Percentiles rank a stretch among this genome's conserved stretches.
These are phyloP conservation scores for Campoplex capitator DNA, from an alignment of 2,888 invertebrate species.

Conservation along the genomic window DNA sequence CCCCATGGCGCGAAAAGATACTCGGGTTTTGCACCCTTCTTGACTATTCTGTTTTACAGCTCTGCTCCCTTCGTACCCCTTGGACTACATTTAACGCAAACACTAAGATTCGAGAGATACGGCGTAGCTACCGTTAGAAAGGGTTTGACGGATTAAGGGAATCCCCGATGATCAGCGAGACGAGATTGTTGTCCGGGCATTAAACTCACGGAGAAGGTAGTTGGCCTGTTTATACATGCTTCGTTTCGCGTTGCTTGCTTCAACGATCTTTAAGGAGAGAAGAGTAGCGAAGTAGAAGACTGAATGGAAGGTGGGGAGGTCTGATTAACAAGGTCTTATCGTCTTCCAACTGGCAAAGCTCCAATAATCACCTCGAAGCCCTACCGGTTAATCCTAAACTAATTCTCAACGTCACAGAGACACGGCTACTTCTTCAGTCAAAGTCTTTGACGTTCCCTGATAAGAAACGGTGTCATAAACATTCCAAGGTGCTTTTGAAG, in stretches of 20 bases:
- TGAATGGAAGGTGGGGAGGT: conserved; percentile 70
- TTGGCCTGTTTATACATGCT: conserved; percentile 40
- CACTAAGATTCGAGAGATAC: conserved; percentile 48
- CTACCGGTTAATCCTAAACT: conserved; percentile 81
- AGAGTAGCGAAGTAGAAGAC: conserved; percentile 48
- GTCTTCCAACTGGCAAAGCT: conserved; percentile 82
- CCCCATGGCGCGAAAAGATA: conserved; percentile 30
- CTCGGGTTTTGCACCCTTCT: conserved; percentile 21
- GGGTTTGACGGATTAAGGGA: conserved; percentile 63
- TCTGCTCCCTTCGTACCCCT: not conserved
- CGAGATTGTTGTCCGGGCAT: conserved; percentile 64
- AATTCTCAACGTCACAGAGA: conserved; percentile 80
- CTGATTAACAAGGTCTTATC: conserved; percentile 82
- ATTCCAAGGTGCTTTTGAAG: conserved; percentile 9
- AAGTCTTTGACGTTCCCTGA: conserved; percentile 58
- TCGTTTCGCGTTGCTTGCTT: conserved; percentile 40
- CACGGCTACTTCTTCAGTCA: conserved; percentile 67
- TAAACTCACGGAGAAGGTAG: conserved; percentile 53
- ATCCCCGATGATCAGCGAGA: conserved; percentile 55
- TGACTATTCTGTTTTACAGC: conserved; percentile 36
- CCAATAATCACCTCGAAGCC: conserved; percentile 82
- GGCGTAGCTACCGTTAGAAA: conserved; percentile 36
- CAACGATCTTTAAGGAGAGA: conserved; percentile 44
- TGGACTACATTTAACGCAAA: conserved; percentile 32
- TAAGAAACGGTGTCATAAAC: conserved; percentile 58